A percentile compares a stretch with the other conserved stretches of the same genome.
Evolutionary conservation across 23 tunicate genomes (phyloP).

Genomic region (Ascidia mentula): DNA sequence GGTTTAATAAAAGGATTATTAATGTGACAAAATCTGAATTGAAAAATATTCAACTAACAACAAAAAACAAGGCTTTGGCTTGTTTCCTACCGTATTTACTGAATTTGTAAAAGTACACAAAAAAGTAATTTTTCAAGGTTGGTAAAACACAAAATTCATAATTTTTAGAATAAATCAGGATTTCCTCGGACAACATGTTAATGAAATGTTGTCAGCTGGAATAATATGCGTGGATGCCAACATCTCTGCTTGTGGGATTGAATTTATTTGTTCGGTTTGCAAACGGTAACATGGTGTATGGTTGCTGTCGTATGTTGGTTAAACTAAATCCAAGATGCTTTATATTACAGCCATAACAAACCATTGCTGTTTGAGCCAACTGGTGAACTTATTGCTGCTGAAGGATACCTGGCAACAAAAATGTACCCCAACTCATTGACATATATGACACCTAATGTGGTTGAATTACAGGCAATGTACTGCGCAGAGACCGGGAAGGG

Average conservation of each 20-base stretch:
- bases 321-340: background rate
- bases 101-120: too few relatives aligned
- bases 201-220: constrained; percentile 31
- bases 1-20: too few relatives aligned
- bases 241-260: constrained; percentile 40
- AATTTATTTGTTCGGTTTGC: constrained; percentile 48
- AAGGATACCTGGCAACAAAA: constrained; percentile 24
- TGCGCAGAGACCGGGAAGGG: constrained; percentile 37
- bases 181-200: constrained; percentile 35
- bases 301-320: background rate
- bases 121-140: too few relatives aligned
- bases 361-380: constrained; percentile 70
- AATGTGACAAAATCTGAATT: too few relatives aligned
- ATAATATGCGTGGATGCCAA: constrained; percentile 84
- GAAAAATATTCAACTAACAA: too few relatives aligned
- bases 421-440: constrained; percentile 31
- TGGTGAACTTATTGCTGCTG: constrained; percentile 54
- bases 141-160: too few relatives aligned
- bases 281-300: constrained; percentile 21
- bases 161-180: constrained; percentile 24
- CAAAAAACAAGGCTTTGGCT: too few relatives aligned
- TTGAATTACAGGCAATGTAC: constrained; percentile 46
- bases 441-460: constrained; percentile 64
- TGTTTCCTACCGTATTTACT: too few relatives aligned
- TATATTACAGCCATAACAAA: constrained; percentile 23